Evolutionary conservation across 2,113 vertebrate species (phyloP).

Genomic region (Arvicanthis niloticus): DNA sequence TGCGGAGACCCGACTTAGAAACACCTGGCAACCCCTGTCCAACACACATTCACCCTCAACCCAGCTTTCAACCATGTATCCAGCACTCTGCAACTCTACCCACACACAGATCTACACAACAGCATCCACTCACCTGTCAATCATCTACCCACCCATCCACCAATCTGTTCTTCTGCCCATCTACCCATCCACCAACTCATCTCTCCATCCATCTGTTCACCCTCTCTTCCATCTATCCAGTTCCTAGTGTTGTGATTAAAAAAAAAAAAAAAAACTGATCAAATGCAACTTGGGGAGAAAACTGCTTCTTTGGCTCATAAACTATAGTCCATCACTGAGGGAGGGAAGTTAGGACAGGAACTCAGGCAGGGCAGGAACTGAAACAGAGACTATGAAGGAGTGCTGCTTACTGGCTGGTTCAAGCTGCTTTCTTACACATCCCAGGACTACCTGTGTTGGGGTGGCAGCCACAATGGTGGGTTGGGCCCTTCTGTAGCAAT

Average conservation of each 20-base stretch:
- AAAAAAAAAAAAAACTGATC: neutral
- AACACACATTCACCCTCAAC: neutral
- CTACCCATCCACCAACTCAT: neutral
- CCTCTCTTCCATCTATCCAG: neutral
- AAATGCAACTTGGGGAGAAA: neutral
- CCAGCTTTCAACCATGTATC: neutral
- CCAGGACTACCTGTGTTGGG: neutral
- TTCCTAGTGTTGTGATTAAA: neutral
- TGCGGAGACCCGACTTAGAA: neutral
- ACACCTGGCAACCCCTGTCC: neutral
- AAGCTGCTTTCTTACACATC: neutral
- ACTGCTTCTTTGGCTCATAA: neutral
- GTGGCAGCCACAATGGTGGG: neutral
- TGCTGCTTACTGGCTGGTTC: neutral
- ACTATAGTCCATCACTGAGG: neutral
- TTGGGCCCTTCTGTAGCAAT: neutral
- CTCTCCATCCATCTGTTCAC: neutral
- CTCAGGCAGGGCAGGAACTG: neutral
- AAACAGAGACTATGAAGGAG: neutral
- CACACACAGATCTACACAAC: neutral
- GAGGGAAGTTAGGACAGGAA: neutral
- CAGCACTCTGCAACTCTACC: neutral
- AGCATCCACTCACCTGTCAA: neutral
- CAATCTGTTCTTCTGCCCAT: neutral
- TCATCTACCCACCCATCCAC: neutral